These are phyloP conservation scores for Bucorvus abyssinicus DNA, from an alignment of 2,797 vertebrate species.

Conservation along the genomic window DNA sequence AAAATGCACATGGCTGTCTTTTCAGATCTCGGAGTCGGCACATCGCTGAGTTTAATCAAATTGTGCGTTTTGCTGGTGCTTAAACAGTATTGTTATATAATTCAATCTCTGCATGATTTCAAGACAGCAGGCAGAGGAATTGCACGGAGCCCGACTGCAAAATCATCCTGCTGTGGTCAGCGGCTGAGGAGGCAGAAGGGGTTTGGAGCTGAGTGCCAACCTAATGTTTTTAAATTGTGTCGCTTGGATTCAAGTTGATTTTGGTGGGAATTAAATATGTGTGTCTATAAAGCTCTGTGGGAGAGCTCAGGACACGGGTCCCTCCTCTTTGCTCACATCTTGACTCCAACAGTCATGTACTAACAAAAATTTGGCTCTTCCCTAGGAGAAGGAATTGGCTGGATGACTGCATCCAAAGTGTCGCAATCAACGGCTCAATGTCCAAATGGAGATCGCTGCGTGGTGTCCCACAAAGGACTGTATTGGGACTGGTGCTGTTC, in stretches of 20 bases:
- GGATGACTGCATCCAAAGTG: accelerated
- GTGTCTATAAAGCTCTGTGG: not conserved
- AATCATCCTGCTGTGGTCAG: conserved; percentile 20
- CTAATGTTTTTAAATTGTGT: not conserved
- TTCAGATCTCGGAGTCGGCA: not conserved
- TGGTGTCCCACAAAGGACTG: not conserved
- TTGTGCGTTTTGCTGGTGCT: conserved; percentile 40
- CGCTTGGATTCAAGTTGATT: not conserved
- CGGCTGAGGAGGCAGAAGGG: not conserved
- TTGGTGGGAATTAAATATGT: not conserved
- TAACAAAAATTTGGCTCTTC: accelerated
- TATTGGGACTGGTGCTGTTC: not conserved
- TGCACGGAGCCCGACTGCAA: not conserved
- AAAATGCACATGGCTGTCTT: conserved; percentile 19
- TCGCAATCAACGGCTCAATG: not conserved
- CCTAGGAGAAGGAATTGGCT: not conserved
- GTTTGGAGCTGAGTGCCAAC: not conserved
- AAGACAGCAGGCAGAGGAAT: not conserved
- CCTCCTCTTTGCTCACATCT: not conserved
- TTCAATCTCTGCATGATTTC: not conserved
- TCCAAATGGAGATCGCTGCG: not conserved
- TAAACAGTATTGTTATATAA: conserved; percentile 31
- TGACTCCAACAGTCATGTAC: not conserved
- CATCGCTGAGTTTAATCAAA: conserved; percentile 44
- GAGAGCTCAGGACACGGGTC: not conserved